phyloP scores from a whole-genome alignment of 2,113 vertebrate genomes.

The Aspiorhynchus laticeps region DNA sequence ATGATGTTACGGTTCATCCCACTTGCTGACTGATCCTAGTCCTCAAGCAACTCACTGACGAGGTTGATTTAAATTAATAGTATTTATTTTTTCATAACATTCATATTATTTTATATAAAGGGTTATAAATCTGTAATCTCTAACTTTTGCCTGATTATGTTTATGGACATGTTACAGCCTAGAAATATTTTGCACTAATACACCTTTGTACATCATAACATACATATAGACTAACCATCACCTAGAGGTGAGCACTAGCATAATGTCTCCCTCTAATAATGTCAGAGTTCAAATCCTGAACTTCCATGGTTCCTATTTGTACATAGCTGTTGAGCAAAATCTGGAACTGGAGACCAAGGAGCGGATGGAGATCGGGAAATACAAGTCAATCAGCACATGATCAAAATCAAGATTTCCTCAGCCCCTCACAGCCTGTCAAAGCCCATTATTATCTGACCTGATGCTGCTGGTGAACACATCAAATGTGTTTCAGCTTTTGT shows the following conservation, averaged over 20 bases:
- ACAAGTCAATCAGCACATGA: neutral
- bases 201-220: neutral
- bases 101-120: too few relatives aligned
- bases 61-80: neutral
- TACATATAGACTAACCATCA: neutral
- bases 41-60: neutral
- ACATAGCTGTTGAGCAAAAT: neutral
- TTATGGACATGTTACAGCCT: too few relatives aligned
- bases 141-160: too few relatives aligned
- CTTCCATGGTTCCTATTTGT: neutral
- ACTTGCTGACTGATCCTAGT: neutral
- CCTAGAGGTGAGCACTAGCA: slow-evolving; percentile 2
- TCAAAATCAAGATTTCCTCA: neutral
- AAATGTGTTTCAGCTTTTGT: neutral
- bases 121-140: too few relatives aligned
- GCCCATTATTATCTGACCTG: slow-evolving; percentile 19
- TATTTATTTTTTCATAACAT: too few relatives aligned
- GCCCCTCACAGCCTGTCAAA: slow-evolving; percentile 13
- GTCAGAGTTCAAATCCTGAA: neutral
- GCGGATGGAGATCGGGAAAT: neutral
- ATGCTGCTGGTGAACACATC: slow-evolving; percentile 15
- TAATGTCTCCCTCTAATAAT: neutral
- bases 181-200: neutral
- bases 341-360: neutral
- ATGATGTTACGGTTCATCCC: neutral